Conservation (phyloP, 2,797 vertebrate genomes). For the Bradypodion pumilum region DNA sequence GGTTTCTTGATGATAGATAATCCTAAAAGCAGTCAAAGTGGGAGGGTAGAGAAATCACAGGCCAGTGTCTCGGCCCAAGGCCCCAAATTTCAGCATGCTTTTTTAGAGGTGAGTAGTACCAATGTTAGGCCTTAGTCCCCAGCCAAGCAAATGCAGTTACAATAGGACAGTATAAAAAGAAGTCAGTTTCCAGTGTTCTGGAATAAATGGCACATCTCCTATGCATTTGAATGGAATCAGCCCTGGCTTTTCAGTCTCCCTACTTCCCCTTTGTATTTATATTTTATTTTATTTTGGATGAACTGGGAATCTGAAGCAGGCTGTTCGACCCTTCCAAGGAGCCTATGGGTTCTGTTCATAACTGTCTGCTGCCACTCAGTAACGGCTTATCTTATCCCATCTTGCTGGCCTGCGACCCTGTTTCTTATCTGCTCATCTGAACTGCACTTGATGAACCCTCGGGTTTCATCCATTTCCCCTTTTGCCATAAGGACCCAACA, state of each 20-base stretch:
- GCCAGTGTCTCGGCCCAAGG: background rate
- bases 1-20: conserved; percentile 42
- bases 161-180: background rate
- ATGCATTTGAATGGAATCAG: background rate
- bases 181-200: background rate
- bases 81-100: background rate
- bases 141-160: background rate
- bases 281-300: background rate
- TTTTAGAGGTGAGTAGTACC: background rate
- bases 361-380: too few species aligned
- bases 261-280: too few species aligned
- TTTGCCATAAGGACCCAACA: background rate
- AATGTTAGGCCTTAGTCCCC: background rate
- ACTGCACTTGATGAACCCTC: background rate
- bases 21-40: conserved; percentile 43
- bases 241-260: background rate
- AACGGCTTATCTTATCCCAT: background rate
- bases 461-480: background rate
- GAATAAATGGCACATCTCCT: background rate
- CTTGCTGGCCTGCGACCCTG: conserved; percentile 19
- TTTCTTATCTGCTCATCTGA: background rate
- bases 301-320: background rate
- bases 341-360: background rate
- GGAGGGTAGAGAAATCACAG: background rate
- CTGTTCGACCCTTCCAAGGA: background rate